phyloP scores from a whole-genome alignment of 2,888 invertebrate species.

The Amphipyra tragopoginis region DNA sequence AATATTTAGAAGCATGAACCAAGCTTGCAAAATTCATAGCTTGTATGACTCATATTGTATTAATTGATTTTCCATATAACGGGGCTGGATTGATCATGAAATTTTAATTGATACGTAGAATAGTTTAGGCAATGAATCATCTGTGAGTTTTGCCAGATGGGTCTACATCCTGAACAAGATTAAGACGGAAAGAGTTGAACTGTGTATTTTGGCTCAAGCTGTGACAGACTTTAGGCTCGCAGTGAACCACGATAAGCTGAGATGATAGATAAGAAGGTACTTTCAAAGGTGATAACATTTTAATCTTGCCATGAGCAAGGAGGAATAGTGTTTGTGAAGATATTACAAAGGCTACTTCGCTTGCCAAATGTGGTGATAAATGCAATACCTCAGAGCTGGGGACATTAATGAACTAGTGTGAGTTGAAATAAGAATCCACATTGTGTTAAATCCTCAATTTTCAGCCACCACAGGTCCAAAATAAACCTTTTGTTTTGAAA shows the following conservation, averaged over 20 bases:
- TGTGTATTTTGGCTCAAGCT: too few species aligned
- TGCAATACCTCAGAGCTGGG: conserved; percentile 1
- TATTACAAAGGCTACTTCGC: background rate
- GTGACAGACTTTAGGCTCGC: background rate
- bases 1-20: background rate
- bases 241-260: background rate
- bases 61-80: conserved; percentile 36
- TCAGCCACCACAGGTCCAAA: conserved; percentile 18
- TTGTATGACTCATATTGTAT: conserved; percentile 39
- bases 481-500: conserved; percentile 53
- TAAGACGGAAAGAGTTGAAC: too few species aligned
- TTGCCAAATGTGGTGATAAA: conserved; percentile 39
- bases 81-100: conserved; percentile 3
- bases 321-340: background rate
- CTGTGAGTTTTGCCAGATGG: conserved; percentile 1
- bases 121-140: conserved; percentile 30
- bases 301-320: background rate
- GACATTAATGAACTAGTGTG: conserved; percentile 9
- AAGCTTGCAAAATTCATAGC: conserved; percentile 9
- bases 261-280: too few species aligned
- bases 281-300: too few species aligned
- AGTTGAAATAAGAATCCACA: conserved; percentile 15
- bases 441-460: conserved; percentile 9
- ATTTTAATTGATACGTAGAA: conserved; percentile 14
- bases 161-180: background rate